phyloP scores from a whole-genome alignment of 2,888 invertebrate genomes.

The Fragum fragum region DNA sequence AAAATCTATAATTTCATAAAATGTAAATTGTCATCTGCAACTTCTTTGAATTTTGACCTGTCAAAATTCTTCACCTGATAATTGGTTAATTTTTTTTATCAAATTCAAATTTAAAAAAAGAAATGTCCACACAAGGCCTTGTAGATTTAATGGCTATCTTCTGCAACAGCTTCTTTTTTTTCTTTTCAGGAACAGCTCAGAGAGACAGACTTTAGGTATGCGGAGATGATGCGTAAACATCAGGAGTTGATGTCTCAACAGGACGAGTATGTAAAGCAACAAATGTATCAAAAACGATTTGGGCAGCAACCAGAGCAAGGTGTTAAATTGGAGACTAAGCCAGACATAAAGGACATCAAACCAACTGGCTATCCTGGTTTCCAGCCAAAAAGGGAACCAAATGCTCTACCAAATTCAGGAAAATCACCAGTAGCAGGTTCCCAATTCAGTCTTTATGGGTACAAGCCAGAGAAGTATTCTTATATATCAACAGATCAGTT shows the following conservation, averaged over 20 bases:
- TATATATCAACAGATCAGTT: constrained; percentile 86
- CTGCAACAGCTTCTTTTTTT: neutral
- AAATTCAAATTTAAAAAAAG: too few species aligned
- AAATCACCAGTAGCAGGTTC: constrained; percentile 65
- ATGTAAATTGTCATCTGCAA: too few species aligned
- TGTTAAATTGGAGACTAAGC: constrained; percentile 58
- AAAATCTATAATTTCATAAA: too few species aligned
- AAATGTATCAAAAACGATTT: constrained; percentile 41
- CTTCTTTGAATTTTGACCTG: too few species aligned
- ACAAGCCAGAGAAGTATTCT: constrained; percentile 85
- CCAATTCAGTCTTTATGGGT: constrained; percentile 86
- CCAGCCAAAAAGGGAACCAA: constrained; percentile 48
- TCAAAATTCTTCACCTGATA: too few species aligned
- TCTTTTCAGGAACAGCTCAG: constrained; percentile 59
- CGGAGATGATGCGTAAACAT: constrained; percentile 67
- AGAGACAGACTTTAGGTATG: constrained; percentile 58
- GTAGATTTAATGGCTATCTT: too few species aligned
- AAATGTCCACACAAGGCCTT: too few species aligned
- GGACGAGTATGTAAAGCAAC: constrained; percentile 53
- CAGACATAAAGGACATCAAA: constrained; percentile 55
- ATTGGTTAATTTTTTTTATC: too few species aligned
- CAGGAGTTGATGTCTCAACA: constrained; percentile 46
- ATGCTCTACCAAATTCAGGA: constrained; percentile 16
- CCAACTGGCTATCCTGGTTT: constrained; percentile 38
- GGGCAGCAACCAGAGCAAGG: constrained; percentile 20